Percentiles rank a stretch among this genome's conserved stretches.
Conservation (phyloP, 2,797 vertebrate genomes). For the Petrocephalus sullivani region DNA sequence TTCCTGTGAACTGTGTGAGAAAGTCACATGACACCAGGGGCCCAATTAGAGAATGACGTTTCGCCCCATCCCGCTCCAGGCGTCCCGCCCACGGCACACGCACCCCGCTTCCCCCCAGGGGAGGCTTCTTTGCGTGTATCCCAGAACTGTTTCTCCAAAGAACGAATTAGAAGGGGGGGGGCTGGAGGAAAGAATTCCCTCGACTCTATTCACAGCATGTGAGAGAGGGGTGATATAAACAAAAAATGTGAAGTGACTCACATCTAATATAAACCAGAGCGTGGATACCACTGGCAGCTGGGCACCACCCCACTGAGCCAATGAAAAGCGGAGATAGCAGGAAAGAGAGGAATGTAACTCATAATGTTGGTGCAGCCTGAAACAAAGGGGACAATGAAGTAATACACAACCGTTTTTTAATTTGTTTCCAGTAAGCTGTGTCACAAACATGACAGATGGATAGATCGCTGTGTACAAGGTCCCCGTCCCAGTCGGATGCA, state of each 20-base stretch:
- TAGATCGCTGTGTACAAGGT: not conserved
- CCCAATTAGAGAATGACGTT: constrained; percentile 30
- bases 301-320: constrained; percentile 59
- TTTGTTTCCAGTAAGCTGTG: constrained; percentile 40
- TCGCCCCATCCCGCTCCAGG: not conserved
- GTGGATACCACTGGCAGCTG: constrained; percentile 49
- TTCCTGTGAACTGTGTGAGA: constrained; percentile 35
- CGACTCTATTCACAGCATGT: constrained; percentile 50
- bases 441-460: constrained; percentile 22
- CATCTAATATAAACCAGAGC: constrained; percentile 71
- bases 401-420: not conserved
- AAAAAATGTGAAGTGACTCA: constrained; percentile 64
- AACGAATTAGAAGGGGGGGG: constrained; percentile 12
- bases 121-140: not conserved
- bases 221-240: constrained; percentile 55
- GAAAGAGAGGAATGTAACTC: constrained; percentile 44
- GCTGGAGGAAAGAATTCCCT: constrained; percentile 42
- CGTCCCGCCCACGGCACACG: constrained; percentile 27
- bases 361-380: constrained; percentile 49
- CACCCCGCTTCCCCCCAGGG: constrained; percentile 18
- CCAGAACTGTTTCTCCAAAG: constrained; percentile 4
- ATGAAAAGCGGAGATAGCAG: constrained; percentile 46
- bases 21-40: constrained; percentile 42
- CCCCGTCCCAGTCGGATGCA: not conserved
- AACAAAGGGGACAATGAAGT: not conserved